Conservation (phyloP, 2,888 invertebrate genomes). For the Nemurella pictetii region DNA sequence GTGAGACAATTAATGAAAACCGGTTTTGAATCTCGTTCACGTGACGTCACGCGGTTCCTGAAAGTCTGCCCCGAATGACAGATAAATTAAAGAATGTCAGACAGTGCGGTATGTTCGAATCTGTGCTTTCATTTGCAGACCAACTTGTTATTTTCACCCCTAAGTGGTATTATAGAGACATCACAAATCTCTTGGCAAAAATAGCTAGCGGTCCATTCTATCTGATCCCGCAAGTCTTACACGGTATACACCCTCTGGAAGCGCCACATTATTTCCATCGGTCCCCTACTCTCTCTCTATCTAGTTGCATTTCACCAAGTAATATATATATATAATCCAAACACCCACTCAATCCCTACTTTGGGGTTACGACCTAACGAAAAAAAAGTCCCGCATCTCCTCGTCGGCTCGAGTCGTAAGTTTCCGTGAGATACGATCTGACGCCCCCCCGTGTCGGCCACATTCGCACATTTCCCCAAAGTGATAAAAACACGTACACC, state of each 20-base stretch:
- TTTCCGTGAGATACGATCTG: constrained; percentile 13
- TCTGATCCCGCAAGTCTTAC: not conserved
- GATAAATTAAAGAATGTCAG: not conserved
- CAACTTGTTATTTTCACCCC: not conserved
- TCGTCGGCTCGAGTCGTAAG: constrained; percentile 6
- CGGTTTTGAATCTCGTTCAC: too few relatives aligned
- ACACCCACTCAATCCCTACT: not conserved
- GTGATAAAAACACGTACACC: not conserved
- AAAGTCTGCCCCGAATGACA: too few relatives aligned
- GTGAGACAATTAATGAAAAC: too few relatives aligned
- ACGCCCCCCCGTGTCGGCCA: not conserved
- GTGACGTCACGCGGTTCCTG: too few relatives aligned
- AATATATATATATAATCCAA: not conserved
- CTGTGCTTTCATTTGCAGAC: not conserved
- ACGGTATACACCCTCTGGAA: too few relatives aligned
- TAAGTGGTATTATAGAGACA: not conserved
- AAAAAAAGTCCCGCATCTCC: not conserved
- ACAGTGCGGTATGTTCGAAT: not conserved
- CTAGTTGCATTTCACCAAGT: not conserved
- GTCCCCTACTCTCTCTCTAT: not conserved
- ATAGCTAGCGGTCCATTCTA: not conserved
- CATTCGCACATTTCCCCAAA: not conserved
- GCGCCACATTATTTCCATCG: not conserved
- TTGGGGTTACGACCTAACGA: not conserved
- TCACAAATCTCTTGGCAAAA: not conserved